phyloP scores from a whole-genome alignment of 2,113 vertebrate species.

The Tragelaphus scriptus region DNA sequence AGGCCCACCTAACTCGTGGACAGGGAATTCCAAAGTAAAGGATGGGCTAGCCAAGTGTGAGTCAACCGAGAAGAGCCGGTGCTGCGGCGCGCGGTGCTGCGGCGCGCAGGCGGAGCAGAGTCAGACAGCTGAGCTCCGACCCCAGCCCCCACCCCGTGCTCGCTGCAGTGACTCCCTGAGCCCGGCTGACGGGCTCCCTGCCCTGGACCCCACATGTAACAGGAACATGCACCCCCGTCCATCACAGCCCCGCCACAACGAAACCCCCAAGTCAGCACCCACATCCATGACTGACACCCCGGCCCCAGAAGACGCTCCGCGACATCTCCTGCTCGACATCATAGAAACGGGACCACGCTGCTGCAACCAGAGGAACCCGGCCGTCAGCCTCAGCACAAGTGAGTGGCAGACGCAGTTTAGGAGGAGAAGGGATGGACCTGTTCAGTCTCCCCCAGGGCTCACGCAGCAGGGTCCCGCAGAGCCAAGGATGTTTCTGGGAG shows the following conservation, averaged over 20 bases:
- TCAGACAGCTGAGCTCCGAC: background rate
- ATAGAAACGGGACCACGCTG: accelerated
- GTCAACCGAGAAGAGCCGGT: accelerated
- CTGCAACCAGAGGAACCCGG: background rate
- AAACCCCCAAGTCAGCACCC: background rate
- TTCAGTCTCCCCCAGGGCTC: background rate
- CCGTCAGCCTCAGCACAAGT: accelerated
- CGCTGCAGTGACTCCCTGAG: background rate
- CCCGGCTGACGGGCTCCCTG: background rate
- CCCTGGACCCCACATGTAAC: background rate
- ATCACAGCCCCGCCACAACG: accelerated
- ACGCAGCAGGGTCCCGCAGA: accelerated
- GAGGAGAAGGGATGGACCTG: background rate
- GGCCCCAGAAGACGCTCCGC: accelerated
- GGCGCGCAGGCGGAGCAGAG: accelerated
- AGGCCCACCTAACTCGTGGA: background rate
- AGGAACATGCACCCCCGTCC: accelerated
- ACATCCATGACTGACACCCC: accelerated
- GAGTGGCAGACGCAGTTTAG: background rate
- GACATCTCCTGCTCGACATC: accelerated
- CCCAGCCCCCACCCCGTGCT: background rate
- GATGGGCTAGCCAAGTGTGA: accelerated
- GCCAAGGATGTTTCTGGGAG: background rate
- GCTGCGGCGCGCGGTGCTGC: accelerated
- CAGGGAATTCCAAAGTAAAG: background rate